Base-by-base conservation (phyloP, 2,888 invertebrate species). In the Lasioglossum leucozonium region DNA sequence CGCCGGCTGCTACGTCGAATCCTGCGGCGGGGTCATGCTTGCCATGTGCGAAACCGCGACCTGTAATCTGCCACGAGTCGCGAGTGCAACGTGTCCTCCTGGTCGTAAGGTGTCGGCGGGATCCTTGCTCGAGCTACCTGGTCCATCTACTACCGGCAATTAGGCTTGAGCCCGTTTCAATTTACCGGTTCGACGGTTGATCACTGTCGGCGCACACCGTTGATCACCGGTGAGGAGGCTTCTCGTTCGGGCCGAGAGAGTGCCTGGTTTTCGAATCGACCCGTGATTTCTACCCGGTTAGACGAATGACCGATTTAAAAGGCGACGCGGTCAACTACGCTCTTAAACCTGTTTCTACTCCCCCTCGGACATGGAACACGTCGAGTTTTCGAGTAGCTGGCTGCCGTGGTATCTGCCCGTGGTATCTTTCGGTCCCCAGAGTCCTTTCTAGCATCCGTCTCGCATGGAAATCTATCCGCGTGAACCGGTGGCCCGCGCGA, bases 1-100 rank as follows among this genome's bases (percentile, higher is more conserved):
- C 91, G 93, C 92, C 92, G 94, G 92, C 91, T 90, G 91, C 87
- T 88, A 88, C 89, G 89, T 80, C 85, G 84, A 87, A 88, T 87
- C 90, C 85, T 87, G 85, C 85, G 81, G 82, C 81, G 83, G 89
- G 83, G 87, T 89, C 87, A 89, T 89, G 91, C 86, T 85, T 90
- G 91, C 92, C 92, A 92, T 92, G 92, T 92, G 92, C 90, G 85
- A 71, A 81, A 80, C 79, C 88, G 77, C 82, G 73, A 79, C 82
- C 72, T 85, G 82, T 87, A 75, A 72, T 87, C 34, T 75, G 67
- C 75, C 44, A 58, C 77, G 74, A 73, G 37, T 69, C 88, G 88
- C 85, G 88, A 90, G 88, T 89, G 86, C 78, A 78, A 76, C 79
- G 72, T 75, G 77, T 82, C 77, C 71, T 73, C 76, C 69, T 84